Evolutionary conservation across 2,888 invertebrate species (phyloP), one percentile per base, ranked within the genome.

Genomic region (Hofmannophila pseudospretella): DNA sequence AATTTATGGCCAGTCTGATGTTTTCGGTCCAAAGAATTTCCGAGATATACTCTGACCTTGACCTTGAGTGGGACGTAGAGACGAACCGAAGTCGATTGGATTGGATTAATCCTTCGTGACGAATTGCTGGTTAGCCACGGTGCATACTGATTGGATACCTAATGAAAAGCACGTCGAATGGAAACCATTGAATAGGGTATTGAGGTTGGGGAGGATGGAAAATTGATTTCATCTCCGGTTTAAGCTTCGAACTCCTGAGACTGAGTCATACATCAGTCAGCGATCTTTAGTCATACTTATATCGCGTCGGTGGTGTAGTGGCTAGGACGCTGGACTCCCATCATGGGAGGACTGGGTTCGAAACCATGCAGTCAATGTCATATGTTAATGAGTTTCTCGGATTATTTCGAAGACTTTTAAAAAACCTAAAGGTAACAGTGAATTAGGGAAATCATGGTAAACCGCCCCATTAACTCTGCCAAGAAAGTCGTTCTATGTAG

Each of bases 91-190:
- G 47, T 44, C 40, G 40, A 47, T 54, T 49, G 55, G 50, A 53
- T n/a, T n/a, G n/a, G 16, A 16, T 60, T 75, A 78, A 84, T 82
- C 77, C 74, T 71, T 73, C 66, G 78, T 75, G 69, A 71, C 82
- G 68, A 82, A 81, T 81, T 53, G 48, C 40, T 31, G 47, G 50
- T 79, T 73, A 54, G 68, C 36, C 53, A 73, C 69, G 71, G 64
- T 58, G 59, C 58, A 49, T 63, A 72, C 74, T 74, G 76, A 80
- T 79, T 80, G 74, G 77, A 60, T 61, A 61, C 49, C 54, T 72
- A 66, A 72, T 71, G 64, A 67, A 69, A 67, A 63, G 61, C 70
- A 63, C 54, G 54, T 44, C 69, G 57, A 72, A 68, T 66, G 53
- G 49, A 55, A 64, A 56, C 51, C 52, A 47, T 47, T 48, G 55